These are phyloP conservation scores for Trichosurus vulpecula DNA, from an alignment of 2,797 vertebrate genomes.

Conservation along the genomic window DNA sequence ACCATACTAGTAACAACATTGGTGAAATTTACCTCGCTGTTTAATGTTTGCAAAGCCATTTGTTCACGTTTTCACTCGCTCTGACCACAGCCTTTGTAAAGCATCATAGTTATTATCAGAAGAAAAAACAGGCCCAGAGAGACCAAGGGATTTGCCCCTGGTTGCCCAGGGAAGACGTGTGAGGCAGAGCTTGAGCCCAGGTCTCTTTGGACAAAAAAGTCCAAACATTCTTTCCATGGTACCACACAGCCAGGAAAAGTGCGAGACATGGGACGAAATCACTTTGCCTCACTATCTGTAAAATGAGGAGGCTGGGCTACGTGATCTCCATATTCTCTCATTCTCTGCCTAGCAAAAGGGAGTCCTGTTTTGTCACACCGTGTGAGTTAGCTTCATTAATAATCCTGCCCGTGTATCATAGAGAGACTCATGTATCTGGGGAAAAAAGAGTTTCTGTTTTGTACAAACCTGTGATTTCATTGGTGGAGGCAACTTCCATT, in stretches of 20 bases:
- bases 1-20: background rate
- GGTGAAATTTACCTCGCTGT: background rate
- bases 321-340: background rate
- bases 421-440: background rate
- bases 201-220: background rate
- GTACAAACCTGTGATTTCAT: background rate
- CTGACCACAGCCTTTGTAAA: background rate
- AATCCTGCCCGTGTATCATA: background rate
- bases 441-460: background rate
- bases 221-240: background rate
- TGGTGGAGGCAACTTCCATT: background rate
- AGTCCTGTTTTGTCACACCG: background rate
- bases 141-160: background rate
- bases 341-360: background rate
- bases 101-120: background rate
- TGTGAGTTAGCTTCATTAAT: background rate
- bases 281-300: background rate
- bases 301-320: background rate
- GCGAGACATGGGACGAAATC: background rate
- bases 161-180: background rate
- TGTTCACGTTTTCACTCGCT: background rate
- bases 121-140: background rate
- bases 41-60: background rate
- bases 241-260: background rate
- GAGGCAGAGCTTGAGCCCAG: background rate